Percentiles rank a stretch among this genome's conserved stretches.
Conservation (phyloP, 2,113 vertebrate species). For the Lagopus leucura region DNA sequence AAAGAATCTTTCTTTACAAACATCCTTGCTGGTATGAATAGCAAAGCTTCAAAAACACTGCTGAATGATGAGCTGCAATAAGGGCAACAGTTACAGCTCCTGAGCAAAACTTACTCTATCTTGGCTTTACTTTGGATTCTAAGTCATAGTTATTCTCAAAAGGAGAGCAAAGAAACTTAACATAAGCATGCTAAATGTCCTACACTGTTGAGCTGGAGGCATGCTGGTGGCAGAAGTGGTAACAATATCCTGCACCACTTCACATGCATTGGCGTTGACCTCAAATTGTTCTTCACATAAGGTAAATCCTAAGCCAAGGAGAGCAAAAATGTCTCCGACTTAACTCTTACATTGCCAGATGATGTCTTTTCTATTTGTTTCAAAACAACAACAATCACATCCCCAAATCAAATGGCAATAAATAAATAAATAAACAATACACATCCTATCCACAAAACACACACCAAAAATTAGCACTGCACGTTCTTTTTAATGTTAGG, state of each 20-base stretch:
- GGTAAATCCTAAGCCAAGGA: background rate
- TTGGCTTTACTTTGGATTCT: background rate
- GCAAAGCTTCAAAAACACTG: background rate
- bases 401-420: no score
- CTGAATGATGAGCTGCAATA: background rate
- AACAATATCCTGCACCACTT: background rate
- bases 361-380: background rate
- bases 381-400: background rate
- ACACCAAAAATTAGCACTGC: background rate
- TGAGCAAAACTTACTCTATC: background rate
- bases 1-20: background rate
- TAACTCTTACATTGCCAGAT: background rate
- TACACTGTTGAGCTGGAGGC: background rate
- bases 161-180: background rate
- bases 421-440: background rate
- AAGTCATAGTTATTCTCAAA: background rate
- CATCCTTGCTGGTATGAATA: background rate
- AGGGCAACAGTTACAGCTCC: background rate
- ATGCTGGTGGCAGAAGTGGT: background rate
- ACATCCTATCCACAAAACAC: background rate
- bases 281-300: background rate
- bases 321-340: background rate
- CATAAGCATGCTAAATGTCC: background rate
- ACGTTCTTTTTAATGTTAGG: background rate
- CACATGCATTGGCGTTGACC: background rate